Percentiles rank a stretch among this genome's conserved stretches.
Evolutionary conservation across 1,140 invertebrate species (phyloP).

Genomic region (Plutomurus gul): DNA sequence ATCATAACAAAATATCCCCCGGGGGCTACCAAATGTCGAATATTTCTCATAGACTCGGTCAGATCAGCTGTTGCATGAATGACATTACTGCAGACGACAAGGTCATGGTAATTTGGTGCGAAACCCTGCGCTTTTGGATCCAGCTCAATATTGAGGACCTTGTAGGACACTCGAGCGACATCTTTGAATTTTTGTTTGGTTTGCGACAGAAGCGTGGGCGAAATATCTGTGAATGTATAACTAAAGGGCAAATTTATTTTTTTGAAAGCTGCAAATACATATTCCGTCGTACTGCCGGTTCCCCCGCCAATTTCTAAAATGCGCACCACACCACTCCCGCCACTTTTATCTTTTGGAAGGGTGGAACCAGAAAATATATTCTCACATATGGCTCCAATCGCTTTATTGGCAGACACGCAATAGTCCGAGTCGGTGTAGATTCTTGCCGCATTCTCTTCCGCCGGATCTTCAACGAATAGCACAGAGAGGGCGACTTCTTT

Average conservation of each 20-base stretch:
- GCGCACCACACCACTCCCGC: background rate
- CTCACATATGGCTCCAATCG: too few relatives aligned
- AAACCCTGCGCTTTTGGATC: background rate
- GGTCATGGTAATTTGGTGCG: background rate
- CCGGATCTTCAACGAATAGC: too few relatives aligned
- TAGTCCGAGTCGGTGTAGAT: too few relatives aligned
- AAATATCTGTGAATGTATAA: background rate
- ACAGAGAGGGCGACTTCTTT: too few relatives aligned
- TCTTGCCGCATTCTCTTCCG: too few relatives aligned
- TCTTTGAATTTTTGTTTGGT: background rate
- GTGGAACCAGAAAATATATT: too few relatives aligned
- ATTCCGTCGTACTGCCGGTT: background rate
- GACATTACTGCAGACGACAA: constrained; percentile 71
- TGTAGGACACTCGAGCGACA: background rate
- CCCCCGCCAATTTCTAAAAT: background rate
- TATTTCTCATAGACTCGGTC: too few relatives aligned
- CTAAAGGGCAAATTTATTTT: background rate
- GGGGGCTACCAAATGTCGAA: too few relatives aligned
- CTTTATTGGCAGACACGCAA: too few relatives aligned
- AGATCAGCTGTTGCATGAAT: too few relatives aligned
- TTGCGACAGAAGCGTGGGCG: background rate
- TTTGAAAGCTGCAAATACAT: background rate
- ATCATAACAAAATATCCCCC: too few relatives aligned
- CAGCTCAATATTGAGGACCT: background rate
- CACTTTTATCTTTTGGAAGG: too few relatives aligned